phyloP scores from a whole-genome alignment of 2,797 vertebrate species.

The Sebastolobus alascanus region DNA sequence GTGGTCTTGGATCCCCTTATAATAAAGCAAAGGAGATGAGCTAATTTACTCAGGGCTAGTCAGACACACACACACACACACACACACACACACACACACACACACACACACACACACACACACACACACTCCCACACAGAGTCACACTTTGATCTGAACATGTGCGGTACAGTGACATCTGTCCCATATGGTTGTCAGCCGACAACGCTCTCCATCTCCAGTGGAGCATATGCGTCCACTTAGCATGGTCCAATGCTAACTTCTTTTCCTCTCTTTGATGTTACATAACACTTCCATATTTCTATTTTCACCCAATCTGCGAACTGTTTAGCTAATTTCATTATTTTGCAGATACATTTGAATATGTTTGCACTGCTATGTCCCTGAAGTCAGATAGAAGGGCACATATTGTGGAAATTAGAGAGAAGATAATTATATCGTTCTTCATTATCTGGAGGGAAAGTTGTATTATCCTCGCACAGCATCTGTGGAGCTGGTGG shows the following conservation, averaged over 20 bases:
- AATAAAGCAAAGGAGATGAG: slow-evolving; percentile 20
- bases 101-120: slow-evolving; percentile 39
- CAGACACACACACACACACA: background rate
- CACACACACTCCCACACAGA: slow-evolving; percentile 10
- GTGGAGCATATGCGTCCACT: slow-evolving; percentile 61
- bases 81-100: slow-evolving; percentile 7
- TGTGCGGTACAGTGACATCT: slow-evolving; percentile 54
- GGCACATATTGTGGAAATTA: slow-evolving; percentile 13
- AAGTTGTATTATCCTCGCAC: background rate
- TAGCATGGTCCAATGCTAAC: slow-evolving; percentile 22
- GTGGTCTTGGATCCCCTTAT: slow-evolving; percentile 27
- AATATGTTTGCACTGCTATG: slow-evolving; percentile 8
- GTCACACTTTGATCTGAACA: slow-evolving; percentile 67
- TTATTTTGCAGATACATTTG: slow-evolving; percentile 21
- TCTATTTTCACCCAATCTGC: slow-evolving; percentile 36
- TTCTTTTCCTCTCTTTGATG: slow-evolving; percentile 48
- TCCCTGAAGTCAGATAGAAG: slow-evolving; percentile 2
- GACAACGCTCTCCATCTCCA: slow-evolving; percentile 45
- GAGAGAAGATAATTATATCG: slow-evolving; percentile 14
- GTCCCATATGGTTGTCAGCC: slow-evolving; percentile 62
- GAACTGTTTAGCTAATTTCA: slow-evolving; percentile 27
- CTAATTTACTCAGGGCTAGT: background rate
- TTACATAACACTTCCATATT: slow-evolving; percentile 42
- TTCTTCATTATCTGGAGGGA: slow-evolving; percentile 9
- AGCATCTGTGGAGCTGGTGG: slow-evolving; percentile 38